Evolutionary conservation across 2,888 invertebrate genomes (phyloP), one percentile per base, ranked within the genome.

Genomic region (Parnassius mnemosyne): DNA sequence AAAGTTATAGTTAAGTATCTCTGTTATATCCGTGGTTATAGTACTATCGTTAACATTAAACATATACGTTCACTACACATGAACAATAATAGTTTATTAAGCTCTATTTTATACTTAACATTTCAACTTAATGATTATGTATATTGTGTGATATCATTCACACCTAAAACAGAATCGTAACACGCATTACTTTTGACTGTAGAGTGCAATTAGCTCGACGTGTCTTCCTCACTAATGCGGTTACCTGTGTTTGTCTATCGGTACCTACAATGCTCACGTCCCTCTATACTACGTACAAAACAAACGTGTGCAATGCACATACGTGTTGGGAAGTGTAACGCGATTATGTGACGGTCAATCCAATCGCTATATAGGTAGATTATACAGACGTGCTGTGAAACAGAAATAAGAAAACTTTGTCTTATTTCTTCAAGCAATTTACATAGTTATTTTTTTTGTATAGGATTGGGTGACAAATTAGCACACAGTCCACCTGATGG

Each of bases 171-270:
- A 43, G 43, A 46, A 42, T 49, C 44, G 25, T 25, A 25, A 25
- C 3, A 25, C 34, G 7, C 7, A 46, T 55, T 46, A 55, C 25
- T 50, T 25, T 51, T 55, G 61, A 51, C 53, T 25, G 11, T 46
- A 56, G 52, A 58, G 44, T 74, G 78, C 81, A 84, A 83, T 83
- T 81, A 83, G 76, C 65, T 70, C 68, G 69, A 69, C 69, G 83
- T 81, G 85, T 75, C 74, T 75, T 75, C 75, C 77, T 73, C 76
- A 68, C 79, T 86, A 85, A 86, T 81, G 81, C 73, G 80, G 84
- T 87, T 85, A 85, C 72, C 72, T 66, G 64, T 82, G 73, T 83
- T 84, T 83, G 76, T 69, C 69, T 73, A 71, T 58, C 68, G 65
- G 63, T 63, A 59, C 60, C 65, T 67, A 67, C 64, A 61, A 63